Percentiles rank a stretch among this genome's conserved stretches.
These are phyloP conservation scores for Mnemiopsis leidyi DNA, from an alignment of 37 sponge, comb jelly and placozoan genomes.

Conservation along the genomic window DNA sequence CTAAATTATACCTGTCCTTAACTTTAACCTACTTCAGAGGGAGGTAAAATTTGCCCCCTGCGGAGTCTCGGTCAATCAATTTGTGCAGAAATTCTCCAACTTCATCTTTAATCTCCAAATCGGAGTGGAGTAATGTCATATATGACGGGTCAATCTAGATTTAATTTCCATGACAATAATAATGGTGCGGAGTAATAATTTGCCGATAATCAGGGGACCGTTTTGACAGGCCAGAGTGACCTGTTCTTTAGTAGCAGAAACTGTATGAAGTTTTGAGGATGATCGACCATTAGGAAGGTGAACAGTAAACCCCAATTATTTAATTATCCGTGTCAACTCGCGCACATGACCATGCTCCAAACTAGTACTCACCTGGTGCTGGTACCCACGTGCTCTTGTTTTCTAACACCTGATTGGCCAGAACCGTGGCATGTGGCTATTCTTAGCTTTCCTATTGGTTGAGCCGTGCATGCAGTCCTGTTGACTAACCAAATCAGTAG, in stretches of 20 bases:
- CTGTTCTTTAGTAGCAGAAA: background rate
- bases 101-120: background rate
- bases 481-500: background rate
- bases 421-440: background rate
- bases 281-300: background rate
- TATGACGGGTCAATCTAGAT: background rate
- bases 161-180: background rate
- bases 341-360: too few species aligned
- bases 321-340: background rate
- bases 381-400: background rate
- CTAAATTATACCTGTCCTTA: too few species aligned
- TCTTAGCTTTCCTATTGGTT: background rate
- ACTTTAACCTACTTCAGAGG: too few species aligned
- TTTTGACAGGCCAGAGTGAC: background rate
- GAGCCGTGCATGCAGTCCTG: background rate
- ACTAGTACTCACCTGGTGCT: background rate
- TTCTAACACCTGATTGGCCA: background rate
- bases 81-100: background rate
- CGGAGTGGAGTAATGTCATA: background rate
- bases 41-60: too few species aligned
- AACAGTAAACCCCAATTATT: slow-evolving; percentile 20
- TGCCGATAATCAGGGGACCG: background rate
- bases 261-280: background rate
- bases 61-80: too few species aligned
- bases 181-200: background rate